These are phyloP conservation scores for Leistus spinibarbis DNA, from an alignment of 2,888 invertebrate species.

Conservation along the genomic window DNA sequence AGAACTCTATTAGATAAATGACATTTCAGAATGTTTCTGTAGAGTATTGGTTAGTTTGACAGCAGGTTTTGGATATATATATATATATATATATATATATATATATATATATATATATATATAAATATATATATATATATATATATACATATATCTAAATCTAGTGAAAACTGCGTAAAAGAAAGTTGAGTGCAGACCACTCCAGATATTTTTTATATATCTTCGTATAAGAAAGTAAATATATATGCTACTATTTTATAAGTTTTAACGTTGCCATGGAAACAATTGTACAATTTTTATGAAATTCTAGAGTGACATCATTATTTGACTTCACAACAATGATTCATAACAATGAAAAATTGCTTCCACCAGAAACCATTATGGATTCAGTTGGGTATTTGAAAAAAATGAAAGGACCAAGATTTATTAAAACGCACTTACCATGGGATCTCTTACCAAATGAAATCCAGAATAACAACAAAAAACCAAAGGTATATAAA, in stretches of 20 bases:
- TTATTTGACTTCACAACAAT: slow-evolving; percentile 28
- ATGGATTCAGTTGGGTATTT: slow-evolving; percentile 46
- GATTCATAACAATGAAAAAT: slow-evolving; percentile 21
- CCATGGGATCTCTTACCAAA: slow-evolving; percentile 66
- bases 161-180: no score
- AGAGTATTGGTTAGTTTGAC: no score
- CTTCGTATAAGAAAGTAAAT: neutral
- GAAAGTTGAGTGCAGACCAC: no score
- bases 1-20: no score
- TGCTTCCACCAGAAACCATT: slow-evolving; percentile 10
- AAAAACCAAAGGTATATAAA: slow-evolving; percentile 51
- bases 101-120: no score
- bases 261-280: neutral
- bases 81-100: no score
- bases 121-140: no score
- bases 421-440: slow-evolving; percentile 70
- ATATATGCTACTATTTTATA: neutral
- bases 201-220: no score
- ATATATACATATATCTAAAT: no score
- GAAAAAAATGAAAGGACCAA: slow-evolving; percentile 58
- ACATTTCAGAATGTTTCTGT: no score
- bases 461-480: slow-evolving; percentile 54
- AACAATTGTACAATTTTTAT: neutral
- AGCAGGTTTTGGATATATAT: no score
- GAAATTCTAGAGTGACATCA: slow-evolving; percentile 12